These are phyloP conservation scores for Phodopus roborovskii DNA, from an alignment of 2,113 vertebrate genomes.

Conservation along the genomic window DNA sequence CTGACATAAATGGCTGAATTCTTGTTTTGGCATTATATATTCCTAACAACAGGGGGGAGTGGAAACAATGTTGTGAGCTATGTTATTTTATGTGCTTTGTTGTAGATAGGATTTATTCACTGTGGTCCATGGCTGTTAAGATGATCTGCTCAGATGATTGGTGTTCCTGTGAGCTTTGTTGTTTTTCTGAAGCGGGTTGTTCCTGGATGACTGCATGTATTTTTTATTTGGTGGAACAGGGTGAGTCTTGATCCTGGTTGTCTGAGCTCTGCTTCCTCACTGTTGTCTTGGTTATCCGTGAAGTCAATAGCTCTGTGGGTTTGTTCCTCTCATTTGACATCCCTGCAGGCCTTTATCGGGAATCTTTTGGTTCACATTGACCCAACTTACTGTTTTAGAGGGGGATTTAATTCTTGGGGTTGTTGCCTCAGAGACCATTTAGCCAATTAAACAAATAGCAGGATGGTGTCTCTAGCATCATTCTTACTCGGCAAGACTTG, in stretches of 20 bases:
- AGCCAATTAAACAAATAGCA: conserved; percentile 57
- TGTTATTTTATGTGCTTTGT: conserved; percentile 38
- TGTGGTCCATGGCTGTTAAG: conserved; percentile 38
- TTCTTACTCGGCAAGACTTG: neutral
- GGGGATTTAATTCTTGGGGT: conserved; percentile 63
- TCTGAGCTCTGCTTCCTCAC: neutral
- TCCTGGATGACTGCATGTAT: conserved; percentile 26
- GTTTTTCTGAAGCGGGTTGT: conserved; percentile 39
- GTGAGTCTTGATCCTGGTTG: conserved; percentile 40
- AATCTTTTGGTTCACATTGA: conserved; percentile 42
- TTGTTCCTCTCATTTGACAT: neutral
- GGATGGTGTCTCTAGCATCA: neutral
- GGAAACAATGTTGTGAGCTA: conserved; percentile 35
- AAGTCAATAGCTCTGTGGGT: neutral
- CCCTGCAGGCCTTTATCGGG: neutral
- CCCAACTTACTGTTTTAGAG: conserved; percentile 12
- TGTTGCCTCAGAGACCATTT: conserved; percentile 41
- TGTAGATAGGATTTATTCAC: conserved; percentile 61
- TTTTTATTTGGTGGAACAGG: conserved; percentile 62
- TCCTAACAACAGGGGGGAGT: conserved; percentile 49
- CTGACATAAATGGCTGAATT: conserved; percentile 66
- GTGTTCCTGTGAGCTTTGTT: conserved; percentile 62
- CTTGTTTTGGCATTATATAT: conserved; percentile 65
- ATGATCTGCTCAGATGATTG: conserved; percentile 62
- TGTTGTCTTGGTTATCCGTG: neutral